These are phyloP conservation scores for Pristionchus fissidentatus DNA, from an alignment of 2,888 invertebrate genomes.

Conservation along the genomic window DNA sequence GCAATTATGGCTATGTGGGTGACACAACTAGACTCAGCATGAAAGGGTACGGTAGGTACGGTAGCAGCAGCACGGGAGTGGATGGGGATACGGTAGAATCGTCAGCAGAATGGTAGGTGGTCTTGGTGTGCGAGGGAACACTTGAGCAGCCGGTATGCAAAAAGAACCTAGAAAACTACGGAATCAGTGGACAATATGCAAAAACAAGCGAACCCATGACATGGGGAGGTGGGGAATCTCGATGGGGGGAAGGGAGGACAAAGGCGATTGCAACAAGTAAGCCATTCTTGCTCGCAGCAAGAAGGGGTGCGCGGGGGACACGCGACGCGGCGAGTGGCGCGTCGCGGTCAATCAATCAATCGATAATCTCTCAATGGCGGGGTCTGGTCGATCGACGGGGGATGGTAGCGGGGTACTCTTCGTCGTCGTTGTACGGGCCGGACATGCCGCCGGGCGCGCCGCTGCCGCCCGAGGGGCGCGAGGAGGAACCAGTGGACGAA, in stretches of 20 bases:
- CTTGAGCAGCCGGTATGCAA: neutral
- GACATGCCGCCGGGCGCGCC: neutral
- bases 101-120: too few species aligned
- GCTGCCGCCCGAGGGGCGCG: neutral
- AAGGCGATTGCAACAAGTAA: too few species aligned
- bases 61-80: neutral
- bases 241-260: neutral
- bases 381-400: slow-evolving; percentile 52
- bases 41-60: slow-evolving; percentile 7
- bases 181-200: neutral
- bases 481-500: neutral
- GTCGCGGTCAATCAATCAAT: slow-evolving; percentile 9
- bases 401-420: slow-evolving; percentile 59
- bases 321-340: slow-evolving; percentile 12
- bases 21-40: slow-evolving; percentile 13
- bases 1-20: slow-evolving; percentile 31
- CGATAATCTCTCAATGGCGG: slow-evolving; percentile 30
- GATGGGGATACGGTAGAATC: slow-evolving; percentile 21
- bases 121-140: too few species aligned
- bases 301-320: neutral
- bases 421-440: slow-evolving; percentile 50
- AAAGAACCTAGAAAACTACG: neutral
- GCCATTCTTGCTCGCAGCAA: slow-evolving; percentile 26
- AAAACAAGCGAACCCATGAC: neutral
- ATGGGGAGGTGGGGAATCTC: neutral